Base-by-base conservation (phyloP, 2,113 vertebrate genomes). In the Syngnathoides biaculeatus region DNA sequence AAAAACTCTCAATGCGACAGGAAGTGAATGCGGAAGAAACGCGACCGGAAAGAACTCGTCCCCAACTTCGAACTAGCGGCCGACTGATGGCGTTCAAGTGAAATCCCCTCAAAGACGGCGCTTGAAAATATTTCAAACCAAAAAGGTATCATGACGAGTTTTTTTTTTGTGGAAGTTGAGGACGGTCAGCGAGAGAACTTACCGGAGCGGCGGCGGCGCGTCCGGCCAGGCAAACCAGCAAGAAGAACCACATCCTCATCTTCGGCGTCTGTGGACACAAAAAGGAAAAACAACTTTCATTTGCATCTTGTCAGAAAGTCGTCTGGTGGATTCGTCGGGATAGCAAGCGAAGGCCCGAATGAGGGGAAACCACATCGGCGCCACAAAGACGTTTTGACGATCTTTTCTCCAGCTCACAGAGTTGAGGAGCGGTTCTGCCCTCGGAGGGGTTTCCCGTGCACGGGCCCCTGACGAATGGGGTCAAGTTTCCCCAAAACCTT, bases 181-280 rank as follows among this genome's bases (percentile, higher is more conserved):
- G 14, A 39, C 58, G 10, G 11, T 24, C n/a, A 43, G 40, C 43
- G 20, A 11, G 9, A 35, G 6, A 20, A 94, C 96, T 97, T 79
- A 99, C 97, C 61, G 95, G 95, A 27, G 91, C 93, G 80, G 96
- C 93, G 89, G 96, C 78, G 83, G 94, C 93, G 84, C 91, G 94
- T 80, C 95, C 96, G 65, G 93, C 95, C 88, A 98, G 93, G 93
- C 94, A 98, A 68, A 99, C 83, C 73, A 96, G 81, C 87, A 99
- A 96, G 83, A 98, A 85, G 13, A 98, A 89, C 96, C 95, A 99
- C 87, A 95, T 84, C 90, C 87, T 96, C 97, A 99, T 99, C 89
- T 89, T 96, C 86, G 87, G 88, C 83, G 86, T 89, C 85, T 89
- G 84, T 74, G 87, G 93, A 83, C 66, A 79, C 47, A 82, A 79